These are phyloP conservation scores for Myrmophylax atrothorax DNA, from an alignment of 2,113 vertebrate species.

Conservation along the genomic window DNA sequence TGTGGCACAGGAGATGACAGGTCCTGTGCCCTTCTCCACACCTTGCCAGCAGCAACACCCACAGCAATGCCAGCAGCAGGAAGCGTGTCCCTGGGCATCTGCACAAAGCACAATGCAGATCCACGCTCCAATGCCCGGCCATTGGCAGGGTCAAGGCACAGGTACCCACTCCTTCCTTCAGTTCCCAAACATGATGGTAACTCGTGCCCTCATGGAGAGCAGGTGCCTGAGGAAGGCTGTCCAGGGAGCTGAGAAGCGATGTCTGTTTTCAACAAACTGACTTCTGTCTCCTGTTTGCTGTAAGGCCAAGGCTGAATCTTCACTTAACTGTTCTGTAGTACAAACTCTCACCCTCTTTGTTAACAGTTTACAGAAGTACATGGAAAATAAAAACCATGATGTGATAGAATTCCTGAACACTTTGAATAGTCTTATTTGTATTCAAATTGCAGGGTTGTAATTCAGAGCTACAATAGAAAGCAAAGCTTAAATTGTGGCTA, in stretches of 20 bases:
- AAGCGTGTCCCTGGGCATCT: fast-evolving
- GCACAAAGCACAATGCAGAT: fast-evolving
- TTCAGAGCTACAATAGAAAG: neutral
- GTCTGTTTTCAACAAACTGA: neutral
- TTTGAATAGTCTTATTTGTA: neutral
- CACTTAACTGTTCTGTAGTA: neutral
- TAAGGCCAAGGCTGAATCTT: neutral
- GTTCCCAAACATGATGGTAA: neutral
- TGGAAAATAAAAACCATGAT: neutral
- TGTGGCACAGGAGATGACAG: neutral
- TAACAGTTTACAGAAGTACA: neutral
- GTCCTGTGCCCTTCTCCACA: neutral
- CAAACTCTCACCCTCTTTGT: neutral
- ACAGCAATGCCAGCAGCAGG: neutral
- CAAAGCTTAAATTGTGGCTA: neutral
- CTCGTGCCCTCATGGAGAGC: neutral
- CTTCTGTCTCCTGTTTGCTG: neutral
- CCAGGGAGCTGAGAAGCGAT: neutral
- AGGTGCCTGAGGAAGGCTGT: neutral
- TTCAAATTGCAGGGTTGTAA: neutral
- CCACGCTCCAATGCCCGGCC: fast-evolving
- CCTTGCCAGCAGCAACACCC: neutral
- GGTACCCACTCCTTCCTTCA: neutral
- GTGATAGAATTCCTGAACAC: neutral
- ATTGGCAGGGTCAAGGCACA: fast-evolving